Evolutionary conservation across 2,888 invertebrate genomes (phyloP).

Genomic region (Tineola bisselliella): DNA sequence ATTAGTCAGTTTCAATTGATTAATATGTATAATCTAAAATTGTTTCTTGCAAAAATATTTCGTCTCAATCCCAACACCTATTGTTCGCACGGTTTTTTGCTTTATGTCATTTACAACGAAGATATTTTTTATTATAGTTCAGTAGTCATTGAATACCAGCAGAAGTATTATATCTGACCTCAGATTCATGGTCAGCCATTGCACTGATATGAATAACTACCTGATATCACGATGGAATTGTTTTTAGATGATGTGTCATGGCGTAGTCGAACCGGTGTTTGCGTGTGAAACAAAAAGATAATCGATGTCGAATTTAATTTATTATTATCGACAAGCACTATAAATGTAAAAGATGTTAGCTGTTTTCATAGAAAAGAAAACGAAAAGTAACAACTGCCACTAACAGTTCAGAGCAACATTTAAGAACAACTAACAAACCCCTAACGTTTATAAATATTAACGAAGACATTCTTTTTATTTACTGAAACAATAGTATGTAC

Average conservation of each 20-base stretch:
- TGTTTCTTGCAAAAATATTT: too few species aligned
- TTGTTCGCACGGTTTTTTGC: constrained; percentile 2
- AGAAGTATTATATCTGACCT: constrained; percentile 23
- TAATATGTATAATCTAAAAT: too few species aligned
- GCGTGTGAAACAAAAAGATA: constrained; percentile 29
- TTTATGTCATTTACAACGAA: background rate
- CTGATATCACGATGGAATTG: constrained; percentile 29
- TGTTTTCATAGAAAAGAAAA: too few species aligned
- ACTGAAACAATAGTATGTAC: too few species aligned
- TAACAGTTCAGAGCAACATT: too few species aligned
- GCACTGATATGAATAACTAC: constrained; percentile 26
- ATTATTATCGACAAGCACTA: constrained; percentile 49
- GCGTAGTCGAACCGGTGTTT: constrained; percentile 16
- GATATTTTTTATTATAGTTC: background rate
- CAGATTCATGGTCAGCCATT: constrained; percentile 27
- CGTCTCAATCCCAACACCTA: background rate
- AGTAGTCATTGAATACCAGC: background rate
- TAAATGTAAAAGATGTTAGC: background rate
- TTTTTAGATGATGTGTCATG: constrained; percentile 28
- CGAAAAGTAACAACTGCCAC: too few species aligned
- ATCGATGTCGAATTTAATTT: constrained; percentile 42
- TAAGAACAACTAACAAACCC: too few species aligned
- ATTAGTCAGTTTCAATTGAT: too few species aligned
- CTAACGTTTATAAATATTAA: too few species aligned
- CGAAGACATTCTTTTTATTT: too few species aligned